These are phyloP conservation scores for Electrophaes corylata DNA, from an alignment of 2,888 invertebrate genomes.

Conservation along the genomic window DNA sequence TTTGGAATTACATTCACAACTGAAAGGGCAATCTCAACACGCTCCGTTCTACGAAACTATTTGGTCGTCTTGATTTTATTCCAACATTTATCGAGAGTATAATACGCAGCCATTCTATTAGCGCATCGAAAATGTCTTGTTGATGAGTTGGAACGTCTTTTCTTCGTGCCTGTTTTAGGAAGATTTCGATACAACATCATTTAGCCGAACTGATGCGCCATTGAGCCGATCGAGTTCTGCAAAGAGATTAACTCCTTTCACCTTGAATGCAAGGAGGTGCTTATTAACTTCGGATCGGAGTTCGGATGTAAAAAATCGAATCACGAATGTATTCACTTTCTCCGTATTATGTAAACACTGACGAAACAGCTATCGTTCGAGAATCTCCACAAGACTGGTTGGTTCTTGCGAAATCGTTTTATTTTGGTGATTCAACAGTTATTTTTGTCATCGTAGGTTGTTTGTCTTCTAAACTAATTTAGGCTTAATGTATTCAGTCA, in stretches of 20 bases:
- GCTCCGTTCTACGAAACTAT: constrained; percentile 13
- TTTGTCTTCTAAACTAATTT: constrained; percentile 4
- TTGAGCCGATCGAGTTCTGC: not conserved
- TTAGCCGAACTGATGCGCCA: not conserved
- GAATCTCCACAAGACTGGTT: constrained; percentile 47
- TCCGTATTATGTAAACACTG: constrained; percentile 53
- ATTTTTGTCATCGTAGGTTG: constrained; percentile 1
- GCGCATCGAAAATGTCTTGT: not conserved
- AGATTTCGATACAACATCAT: not conserved
- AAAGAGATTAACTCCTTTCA: constrained; percentile 37
- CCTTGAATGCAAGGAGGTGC: constrained; percentile 45
- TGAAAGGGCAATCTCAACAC: constrained; percentile 21
- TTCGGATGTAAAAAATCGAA: constrained; percentile 50
- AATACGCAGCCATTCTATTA: not conserved
- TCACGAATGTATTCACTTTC: constrained; percentile 42
- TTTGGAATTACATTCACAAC: constrained; percentile 29
- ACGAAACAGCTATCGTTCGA: constrained; percentile 50
- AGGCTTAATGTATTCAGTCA: not conserved
- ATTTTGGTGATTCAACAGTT: constrained; percentile 34
- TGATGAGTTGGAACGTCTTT: not conserved
- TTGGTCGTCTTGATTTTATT: constrained; percentile 19
- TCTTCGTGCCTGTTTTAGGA: not conserved
- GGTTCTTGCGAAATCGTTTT: constrained; percentile 29
- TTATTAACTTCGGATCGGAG: constrained; percentile 48
- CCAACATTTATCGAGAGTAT: constrained; percentile 6